Percentiles rank a stretch among this genome's conserved stretches.
phyloP scores from a whole-genome alignment of 2,113 vertebrate genomes.

The Panthera leo region DNA sequence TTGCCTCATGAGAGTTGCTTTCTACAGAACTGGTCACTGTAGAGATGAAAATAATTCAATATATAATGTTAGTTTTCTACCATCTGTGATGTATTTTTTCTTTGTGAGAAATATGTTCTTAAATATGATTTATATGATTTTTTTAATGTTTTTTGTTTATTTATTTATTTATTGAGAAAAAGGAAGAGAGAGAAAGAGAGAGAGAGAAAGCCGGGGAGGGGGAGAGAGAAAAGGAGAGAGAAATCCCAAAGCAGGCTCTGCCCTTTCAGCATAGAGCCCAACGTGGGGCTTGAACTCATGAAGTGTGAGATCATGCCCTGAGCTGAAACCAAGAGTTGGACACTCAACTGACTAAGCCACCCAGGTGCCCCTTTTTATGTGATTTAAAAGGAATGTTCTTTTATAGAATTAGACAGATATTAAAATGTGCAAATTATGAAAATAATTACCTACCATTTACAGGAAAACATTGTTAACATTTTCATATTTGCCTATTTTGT shows the following conservation, averaged over 20 bases:
- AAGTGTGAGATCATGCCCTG: too few relatives aligned
- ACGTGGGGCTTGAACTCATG: too few relatives aligned
- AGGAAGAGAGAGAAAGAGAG: too few relatives aligned
- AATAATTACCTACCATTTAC: background rate
- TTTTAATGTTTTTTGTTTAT: too few relatives aligned
- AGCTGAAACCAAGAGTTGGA: too few relatives aligned
- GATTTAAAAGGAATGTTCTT: background rate
- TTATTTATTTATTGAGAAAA: too few relatives aligned
- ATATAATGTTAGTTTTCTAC: slow-evolving; percentile 61
- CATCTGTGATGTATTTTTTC: slow-evolving; percentile 44
- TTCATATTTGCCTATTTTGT: background rate
- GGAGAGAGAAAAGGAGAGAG: too few relatives aligned
- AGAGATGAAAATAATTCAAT: slow-evolving; percentile 58
- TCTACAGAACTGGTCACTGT: slow-evolving; percentile 41
- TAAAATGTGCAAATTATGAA: background rate
- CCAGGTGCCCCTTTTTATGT: background rate
- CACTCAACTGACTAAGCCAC: too few relatives aligned
- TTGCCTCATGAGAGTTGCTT: slow-evolving; percentile 31
- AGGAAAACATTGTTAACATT: background rate
- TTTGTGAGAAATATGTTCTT: slow-evolving; percentile 43
- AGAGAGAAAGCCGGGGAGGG: too few relatives aligned
- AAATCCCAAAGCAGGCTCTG: too few relatives aligned
- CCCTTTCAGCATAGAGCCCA: too few relatives aligned
- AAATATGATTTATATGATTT: slow-evolving; percentile 47
- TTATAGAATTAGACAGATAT: background rate